A percentile compares a stretch with the other conserved stretches of the same genome.
phyloP scores from a whole-genome alignment of 1,140 invertebrate species.

The Leucophenga varia region DNA sequence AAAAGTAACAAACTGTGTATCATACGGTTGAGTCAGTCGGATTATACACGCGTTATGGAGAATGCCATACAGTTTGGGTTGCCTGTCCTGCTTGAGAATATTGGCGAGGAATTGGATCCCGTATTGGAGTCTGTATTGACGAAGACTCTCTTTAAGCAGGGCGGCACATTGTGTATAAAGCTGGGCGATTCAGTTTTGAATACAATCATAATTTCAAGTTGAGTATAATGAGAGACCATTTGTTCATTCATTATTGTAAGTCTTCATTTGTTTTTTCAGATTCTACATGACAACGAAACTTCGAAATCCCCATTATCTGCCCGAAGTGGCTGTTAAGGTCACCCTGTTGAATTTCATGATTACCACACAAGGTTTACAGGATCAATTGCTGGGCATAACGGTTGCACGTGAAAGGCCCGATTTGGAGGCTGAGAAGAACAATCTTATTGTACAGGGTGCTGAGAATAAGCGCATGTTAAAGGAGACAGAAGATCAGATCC shows the following conservation, averaged over 20 bases:
- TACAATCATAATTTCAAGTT: slow-evolving; percentile 87
- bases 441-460: slow-evolving; percentile 84
- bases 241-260: no score
- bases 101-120: slow-evolving; percentile 87
- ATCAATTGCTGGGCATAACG: slow-evolving; percentile 87
- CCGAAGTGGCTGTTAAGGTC: slow-evolving; percentile 89
- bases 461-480: slow-evolving; percentile 89
- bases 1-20: slow-evolving; percentile 82
- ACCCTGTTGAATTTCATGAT: slow-evolving; percentile 92
- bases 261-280: slow-evolving; percentile 60
- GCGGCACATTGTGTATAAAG: slow-evolving; percentile 77
- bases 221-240: slow-evolving; percentile 22
- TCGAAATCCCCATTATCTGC: slow-evolving; percentile 89
- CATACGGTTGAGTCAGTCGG: slow-evolving; percentile 76
- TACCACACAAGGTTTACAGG: slow-evolving; percentile 85
- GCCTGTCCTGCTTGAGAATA: slow-evolving; percentile 83
- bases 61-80: slow-evolving; percentile 92
- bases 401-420: slow-evolving; percentile 90
- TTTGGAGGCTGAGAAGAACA: slow-evolving; percentile 88
- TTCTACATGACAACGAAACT: slow-evolving; percentile 95
- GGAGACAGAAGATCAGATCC: slow-evolving; percentile 93
- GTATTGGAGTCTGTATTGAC: slow-evolving; percentile 83
- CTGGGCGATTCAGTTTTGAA: slow-evolving; percentile 79
- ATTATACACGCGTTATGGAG: slow-evolving; percentile 84
- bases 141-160: slow-evolving; percentile 89